phyloP scores from a whole-genome alignment of 2,797 vertebrate species.

The Carapus acus region DNA sequence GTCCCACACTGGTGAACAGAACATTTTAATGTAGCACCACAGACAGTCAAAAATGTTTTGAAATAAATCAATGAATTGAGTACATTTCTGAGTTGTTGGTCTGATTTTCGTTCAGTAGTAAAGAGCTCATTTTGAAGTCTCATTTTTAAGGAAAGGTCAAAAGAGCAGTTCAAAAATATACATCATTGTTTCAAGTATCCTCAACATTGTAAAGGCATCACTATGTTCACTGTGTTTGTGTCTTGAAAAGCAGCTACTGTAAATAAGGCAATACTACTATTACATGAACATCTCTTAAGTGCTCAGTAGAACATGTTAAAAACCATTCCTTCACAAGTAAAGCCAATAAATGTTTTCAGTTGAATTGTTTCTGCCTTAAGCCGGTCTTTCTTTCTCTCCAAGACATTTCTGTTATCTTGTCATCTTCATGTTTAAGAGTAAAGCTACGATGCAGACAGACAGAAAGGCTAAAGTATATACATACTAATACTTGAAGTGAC shows the following conservation, averaged over 20 bases:
- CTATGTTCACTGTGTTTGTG: conserved; percentile 28
- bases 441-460: neutral
- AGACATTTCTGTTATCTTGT: conserved; percentile 6
- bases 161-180: conserved; percentile 14
- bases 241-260: conserved; percentile 21
- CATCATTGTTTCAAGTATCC: conserved; percentile 45
- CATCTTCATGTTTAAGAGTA: neutral
- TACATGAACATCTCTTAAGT: conserved; percentile 10
- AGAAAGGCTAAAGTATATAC: neutral
- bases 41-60: conserved; percentile 6
- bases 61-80: conserved; percentile 1
- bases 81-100: conserved; percentile 1
- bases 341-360: no score
- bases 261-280: conserved; percentile 28
- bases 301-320: conserved; percentile 33
- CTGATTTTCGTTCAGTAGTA: neutral
- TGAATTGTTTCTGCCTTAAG: conserved; percentile 7
- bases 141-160: neutral
- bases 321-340: conserved; percentile 33
- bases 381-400: no score
- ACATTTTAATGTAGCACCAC: conserved; percentile 31
- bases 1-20: conserved; percentile 1
- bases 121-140: conserved; percentile 4
- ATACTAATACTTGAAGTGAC: neutral
- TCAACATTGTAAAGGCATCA: conserved; percentile 41